Evolutionary conservation across 2,797 vertebrate species (phyloP).

Genomic region (Megalops cyprinoides): DNA sequence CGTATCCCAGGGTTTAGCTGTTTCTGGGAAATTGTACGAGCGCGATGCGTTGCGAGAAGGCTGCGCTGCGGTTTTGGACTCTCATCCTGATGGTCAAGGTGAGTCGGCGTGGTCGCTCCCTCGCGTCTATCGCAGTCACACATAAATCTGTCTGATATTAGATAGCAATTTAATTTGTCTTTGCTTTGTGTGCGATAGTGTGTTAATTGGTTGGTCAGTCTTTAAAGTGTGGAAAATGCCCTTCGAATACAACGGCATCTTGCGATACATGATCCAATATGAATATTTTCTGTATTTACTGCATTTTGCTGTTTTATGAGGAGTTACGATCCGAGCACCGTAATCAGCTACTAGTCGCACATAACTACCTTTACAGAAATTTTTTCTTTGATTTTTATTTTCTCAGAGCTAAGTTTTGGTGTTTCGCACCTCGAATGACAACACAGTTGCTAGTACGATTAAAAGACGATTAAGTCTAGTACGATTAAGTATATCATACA

Average conservation of each 20-base stretch:
- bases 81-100: slow-evolving; percentile 66
- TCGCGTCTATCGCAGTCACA: neutral
- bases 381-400: neutral
- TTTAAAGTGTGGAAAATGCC: neutral
- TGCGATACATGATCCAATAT: neutral
- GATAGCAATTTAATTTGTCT: neutral
- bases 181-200: neutral
- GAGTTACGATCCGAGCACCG: neutral
- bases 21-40: neutral
- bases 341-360: no score
- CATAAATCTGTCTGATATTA: neutral
- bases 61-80: slow-evolving; percentile 55
- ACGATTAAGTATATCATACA: neutral
- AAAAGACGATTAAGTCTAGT: neutral
- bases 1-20: neutral
- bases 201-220: neutral
- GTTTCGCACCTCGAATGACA: no score
- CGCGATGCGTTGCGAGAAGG: slow-evolving; percentile 58
- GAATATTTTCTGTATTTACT: no score
- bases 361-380: no score
- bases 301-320: neutral
- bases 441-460: neutral
- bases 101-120: no score
- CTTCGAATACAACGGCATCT: neutral
- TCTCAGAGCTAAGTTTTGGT: no score